Evolutionary conservation across 2,797 vertebrate species (phyloP).

Genomic region (Zalophus californianus): DNA sequence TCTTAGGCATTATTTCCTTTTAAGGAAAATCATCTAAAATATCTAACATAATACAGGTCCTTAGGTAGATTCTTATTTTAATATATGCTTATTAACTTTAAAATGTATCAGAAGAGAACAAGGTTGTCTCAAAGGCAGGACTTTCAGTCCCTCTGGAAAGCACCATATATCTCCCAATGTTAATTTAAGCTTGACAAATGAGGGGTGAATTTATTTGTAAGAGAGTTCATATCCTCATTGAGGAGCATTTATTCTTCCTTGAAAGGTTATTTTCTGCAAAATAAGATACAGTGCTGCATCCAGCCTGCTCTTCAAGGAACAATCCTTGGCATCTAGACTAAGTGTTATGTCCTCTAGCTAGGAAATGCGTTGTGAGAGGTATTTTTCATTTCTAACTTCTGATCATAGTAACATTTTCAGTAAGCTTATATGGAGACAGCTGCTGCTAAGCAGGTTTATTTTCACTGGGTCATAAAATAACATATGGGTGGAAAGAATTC

Average conservation of each 20-base stretch:
- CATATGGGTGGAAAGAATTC: neutral
- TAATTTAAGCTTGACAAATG: conserved; percentile 72
- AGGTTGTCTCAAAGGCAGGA: conserved; percentile 35
- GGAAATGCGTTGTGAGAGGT: conserved; percentile 31
- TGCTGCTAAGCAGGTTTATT: conserved; percentile 16
- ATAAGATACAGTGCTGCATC: conserved; percentile 54
- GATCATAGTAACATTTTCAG: conserved; percentile 39
- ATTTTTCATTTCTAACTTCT: conserved; percentile 65
- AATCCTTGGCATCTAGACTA: conserved; percentile 60
- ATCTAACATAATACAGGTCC: neutral
- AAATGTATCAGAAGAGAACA: conserved; percentile 21
- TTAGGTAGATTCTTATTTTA: conserved; percentile 20
- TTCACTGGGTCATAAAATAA: conserved; percentile 50
- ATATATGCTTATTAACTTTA: neutral
- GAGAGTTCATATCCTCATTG: conserved; percentile 64
- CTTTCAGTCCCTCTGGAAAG: neutral
- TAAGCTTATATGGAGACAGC: neutral
- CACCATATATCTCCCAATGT: neutral
- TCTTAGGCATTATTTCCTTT: neutral
- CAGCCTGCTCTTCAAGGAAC: neutral
- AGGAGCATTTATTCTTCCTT: conserved; percentile 70
- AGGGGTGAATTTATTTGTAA: conserved; percentile 61
- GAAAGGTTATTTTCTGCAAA: conserved; percentile 75
- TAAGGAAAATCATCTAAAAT: neutral
- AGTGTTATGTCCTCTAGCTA: conserved; percentile 53